These are phyloP conservation scores for Spodoptera exigua DNA, from an alignment of 2,888 invertebrate genomes.

Conservation along the genomic window DNA sequence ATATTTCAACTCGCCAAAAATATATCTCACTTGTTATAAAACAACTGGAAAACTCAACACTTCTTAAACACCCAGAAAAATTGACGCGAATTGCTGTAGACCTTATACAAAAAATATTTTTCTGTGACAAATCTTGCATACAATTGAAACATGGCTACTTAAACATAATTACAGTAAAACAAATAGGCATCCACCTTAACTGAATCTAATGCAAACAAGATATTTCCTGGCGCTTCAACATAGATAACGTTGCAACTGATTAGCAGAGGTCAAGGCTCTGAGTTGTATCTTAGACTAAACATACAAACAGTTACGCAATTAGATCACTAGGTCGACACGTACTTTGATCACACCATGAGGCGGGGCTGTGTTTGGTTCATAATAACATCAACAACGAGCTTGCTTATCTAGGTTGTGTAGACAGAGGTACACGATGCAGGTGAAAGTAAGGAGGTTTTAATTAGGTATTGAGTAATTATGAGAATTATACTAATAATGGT, in stretches of 20 bases:
- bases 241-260: slow-evolving; percentile 50
- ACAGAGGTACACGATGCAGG: neutral
- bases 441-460: no score
- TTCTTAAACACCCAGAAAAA: no score
- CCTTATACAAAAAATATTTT: no score
- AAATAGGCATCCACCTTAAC: neutral
- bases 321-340: slow-evolving; percentile 24
- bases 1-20: no score
- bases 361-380: slow-evolving; percentile 13
- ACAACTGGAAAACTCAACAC: no score
- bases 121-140: no score
- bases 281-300: slow-evolving; percentile 51
- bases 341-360: slow-evolving; percentile 39
- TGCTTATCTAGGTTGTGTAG: neutral
- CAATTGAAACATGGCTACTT: no score
- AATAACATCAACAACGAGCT: neutral
- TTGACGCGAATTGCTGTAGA: no score
- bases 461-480: no score
- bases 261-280: slow-evolving; percentile 42
- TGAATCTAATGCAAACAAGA: slow-evolving; percentile 7
- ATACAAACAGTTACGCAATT: slow-evolving; percentile 46
- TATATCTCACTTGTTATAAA: no score
- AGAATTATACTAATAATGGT: no score
- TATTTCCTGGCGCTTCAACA: slow-evolving; percentile 51
- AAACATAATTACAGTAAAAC: no score